phyloP scores from a whole-genome alignment of 1,140 invertebrate species.

The Nasonia vitripennis region DNA sequence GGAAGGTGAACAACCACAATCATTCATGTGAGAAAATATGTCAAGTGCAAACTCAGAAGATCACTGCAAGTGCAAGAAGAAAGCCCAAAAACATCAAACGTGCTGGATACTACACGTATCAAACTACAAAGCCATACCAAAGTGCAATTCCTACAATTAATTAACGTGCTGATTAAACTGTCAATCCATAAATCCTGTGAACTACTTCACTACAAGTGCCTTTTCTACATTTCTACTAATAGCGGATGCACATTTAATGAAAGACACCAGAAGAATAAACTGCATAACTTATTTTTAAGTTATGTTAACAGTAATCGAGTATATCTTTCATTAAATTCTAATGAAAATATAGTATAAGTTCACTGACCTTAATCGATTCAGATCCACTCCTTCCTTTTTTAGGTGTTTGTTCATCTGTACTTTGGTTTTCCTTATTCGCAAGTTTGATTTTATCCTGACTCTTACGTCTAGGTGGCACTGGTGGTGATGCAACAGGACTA shows the following conservation, averaged over 20 bases:
- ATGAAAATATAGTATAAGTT: background rate
- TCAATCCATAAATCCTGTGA: background rate
- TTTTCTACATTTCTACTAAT: background rate
- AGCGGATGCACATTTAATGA: background rate
- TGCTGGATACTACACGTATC: background rate
- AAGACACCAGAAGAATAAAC: background rate
- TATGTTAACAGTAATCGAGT: background rate
- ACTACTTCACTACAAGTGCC: background rate
- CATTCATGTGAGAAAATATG: too few relatives aligned
- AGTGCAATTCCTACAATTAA: background rate
- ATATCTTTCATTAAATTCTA: background rate
- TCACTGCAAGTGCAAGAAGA: background rate
- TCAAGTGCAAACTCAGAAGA: background rate
- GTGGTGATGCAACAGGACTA: constrained; percentile 65
- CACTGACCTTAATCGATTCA: constrained; percentile 56
- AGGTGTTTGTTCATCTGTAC: constrained; percentile 55
- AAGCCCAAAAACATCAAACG: background rate
- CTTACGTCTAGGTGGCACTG: constrained; percentile 77
- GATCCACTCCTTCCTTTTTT: constrained; percentile 57
- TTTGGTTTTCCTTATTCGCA: constrained; percentile 74
- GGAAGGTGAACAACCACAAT: too few relatives aligned
- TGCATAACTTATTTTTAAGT: background rate
- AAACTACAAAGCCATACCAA: background rate
- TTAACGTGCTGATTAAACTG: background rate
- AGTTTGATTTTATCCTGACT: constrained; percentile 75